Conservation (phyloP, 2,113 vertebrate genomes). For the Sinocyclocheilus grahami region DNA sequence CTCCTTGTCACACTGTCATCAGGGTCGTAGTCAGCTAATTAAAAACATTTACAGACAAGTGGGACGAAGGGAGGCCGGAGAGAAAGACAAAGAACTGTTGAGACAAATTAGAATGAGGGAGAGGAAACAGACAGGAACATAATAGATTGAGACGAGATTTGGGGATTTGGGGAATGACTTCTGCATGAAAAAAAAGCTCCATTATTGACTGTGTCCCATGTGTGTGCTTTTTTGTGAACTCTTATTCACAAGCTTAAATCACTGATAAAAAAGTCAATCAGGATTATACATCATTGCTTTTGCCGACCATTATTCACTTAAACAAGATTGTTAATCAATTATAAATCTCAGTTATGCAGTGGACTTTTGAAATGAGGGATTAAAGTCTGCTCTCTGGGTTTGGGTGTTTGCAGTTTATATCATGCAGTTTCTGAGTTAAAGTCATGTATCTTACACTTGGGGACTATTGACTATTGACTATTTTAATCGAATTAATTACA, state of each 20-base stretch:
- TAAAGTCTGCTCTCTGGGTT: neutral
- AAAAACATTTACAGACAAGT: conserved; percentile 60
- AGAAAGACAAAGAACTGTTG: conserved; percentile 24
- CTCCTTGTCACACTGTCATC: conserved; percentile 42
- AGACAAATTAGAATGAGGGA: conserved; percentile 5
- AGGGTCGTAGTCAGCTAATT: conserved; percentile 60
- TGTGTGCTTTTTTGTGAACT: neutral
- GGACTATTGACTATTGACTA: too few relatives aligned
- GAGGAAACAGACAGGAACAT: neutral
- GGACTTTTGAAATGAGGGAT: neutral
- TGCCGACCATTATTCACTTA: neutral
- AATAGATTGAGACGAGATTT: conserved; percentile 8
- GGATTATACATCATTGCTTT: conserved; percentile 6
- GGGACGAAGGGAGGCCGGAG: conserved; percentile 27
- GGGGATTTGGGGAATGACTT: conserved; percentile 10
- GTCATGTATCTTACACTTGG: too few relatives aligned
- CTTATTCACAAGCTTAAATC: conserved; percentile 8
- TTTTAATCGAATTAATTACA: too few relatives aligned
- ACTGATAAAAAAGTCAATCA: neutral
- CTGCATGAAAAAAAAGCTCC: neutral
- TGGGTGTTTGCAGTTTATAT: neutral
- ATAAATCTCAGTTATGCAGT: neutral
- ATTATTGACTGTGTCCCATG: neutral
- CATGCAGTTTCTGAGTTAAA: too few relatives aligned
- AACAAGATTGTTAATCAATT: conserved; percentile 14